Percentiles rank a stretch among this genome's conserved stretches.
Conservation (phyloP, 2,113 vertebrate species). For the Plotosus lineatus region DNA sequence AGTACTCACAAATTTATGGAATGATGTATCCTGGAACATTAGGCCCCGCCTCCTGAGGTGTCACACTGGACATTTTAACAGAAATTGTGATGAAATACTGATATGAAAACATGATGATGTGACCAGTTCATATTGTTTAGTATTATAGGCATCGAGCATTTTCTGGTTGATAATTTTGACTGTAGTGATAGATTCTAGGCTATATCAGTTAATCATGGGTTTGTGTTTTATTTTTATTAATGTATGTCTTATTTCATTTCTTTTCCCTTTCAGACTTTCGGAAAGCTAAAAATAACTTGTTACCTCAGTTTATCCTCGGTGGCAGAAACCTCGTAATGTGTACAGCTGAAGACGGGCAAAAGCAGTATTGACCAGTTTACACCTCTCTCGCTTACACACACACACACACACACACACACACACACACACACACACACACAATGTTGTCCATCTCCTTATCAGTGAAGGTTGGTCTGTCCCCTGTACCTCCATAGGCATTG, state of each 20-base stretch:
- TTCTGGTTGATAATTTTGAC: neutral
- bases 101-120: neutral
- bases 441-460: constrained; percentile 64
- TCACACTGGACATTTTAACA: neutral
- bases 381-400: constrained; percentile 43
- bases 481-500: constrained; percentile 61
- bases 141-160: neutral
- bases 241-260: constrained; percentile 54
- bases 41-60: neutral
- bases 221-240: neutral
- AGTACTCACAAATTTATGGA: no score
- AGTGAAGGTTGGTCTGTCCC: constrained; percentile 66
- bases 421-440: constrained; percentile 47
- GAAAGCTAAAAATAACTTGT: constrained; percentile 41
- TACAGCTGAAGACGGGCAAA: constrained; percentile 53
- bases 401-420: constrained; percentile 46
- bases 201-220: neutral
- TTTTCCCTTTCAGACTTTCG: constrained; percentile 66
- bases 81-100: neutral
- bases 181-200: neutral
- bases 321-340: constrained; percentile 74
- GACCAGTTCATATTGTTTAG: neutral
- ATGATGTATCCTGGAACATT: no score
- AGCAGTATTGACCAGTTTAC: constrained; percentile 35
- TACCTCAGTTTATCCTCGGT: constrained; percentile 72